phyloP scores from a whole-genome alignment of 1,140 invertebrate species.

The Lysiphlebus fabarum region DNA sequence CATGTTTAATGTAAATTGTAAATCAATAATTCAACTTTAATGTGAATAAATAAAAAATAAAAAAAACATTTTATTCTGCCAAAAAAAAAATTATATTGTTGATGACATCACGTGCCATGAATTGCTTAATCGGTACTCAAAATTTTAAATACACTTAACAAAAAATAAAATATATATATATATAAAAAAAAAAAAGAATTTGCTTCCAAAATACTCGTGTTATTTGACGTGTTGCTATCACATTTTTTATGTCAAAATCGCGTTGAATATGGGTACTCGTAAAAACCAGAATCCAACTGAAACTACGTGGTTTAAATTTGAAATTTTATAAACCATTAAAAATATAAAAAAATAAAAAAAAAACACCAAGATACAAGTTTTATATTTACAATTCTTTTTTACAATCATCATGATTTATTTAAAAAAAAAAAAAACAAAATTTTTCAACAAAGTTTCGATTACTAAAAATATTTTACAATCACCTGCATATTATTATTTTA shows the following conservation, averaged over 20 bases:
- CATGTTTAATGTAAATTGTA: no score
- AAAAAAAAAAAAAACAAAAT: no score
- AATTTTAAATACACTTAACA: slow-evolving; percentile 6
- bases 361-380: no score
- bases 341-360: background rate
- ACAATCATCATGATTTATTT: slow-evolving; percentile 3
- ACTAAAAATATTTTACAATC: slow-evolving; percentile 8
- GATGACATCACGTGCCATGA: slow-evolving; percentile 10
- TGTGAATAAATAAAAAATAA: background rate
- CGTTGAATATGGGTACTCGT: slow-evolving; percentile 1
- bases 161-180: slow-evolving; percentile 14
- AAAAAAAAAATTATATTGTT: background rate
- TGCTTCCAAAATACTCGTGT: slow-evolving; percentile 1
- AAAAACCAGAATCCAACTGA: slow-evolving; percentile 7
- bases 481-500: background rate
- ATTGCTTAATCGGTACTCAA: slow-evolving; percentile 8
- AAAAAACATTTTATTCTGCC: no score
- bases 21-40: background rate
- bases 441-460: no score
- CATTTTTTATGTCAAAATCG: slow-evolving; percentile 13
- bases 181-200: slow-evolving; percentile 2
- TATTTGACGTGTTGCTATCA: background rate
- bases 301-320: slow-evolving; percentile 12
- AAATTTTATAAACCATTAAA: slow-evolving; percentile 1
- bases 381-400: background rate